A percentile compares a stretch with the other conserved stretches of the same genome.
Conservation (phyloP, 2,888 invertebrate genomes). For the Pecten maximus region DNA sequence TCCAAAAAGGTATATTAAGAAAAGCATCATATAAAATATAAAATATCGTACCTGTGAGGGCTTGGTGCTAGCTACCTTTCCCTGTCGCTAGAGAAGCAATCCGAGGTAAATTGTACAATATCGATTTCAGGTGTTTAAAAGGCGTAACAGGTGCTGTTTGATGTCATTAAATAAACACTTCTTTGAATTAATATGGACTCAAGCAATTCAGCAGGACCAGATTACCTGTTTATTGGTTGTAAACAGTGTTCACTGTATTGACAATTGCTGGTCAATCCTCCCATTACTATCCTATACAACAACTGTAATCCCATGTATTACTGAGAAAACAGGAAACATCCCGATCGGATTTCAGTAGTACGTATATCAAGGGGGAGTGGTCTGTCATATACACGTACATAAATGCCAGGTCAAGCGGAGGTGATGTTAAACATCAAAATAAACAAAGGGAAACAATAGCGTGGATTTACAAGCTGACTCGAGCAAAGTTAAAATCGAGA, state of each 20-base stretch:
- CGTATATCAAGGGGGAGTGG: background rate
- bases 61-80: background rate
- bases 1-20: no score
- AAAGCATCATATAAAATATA: background rate
- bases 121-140: background rate
- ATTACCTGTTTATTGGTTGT: background rate
- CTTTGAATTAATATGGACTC: background rate
- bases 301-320: background rate
- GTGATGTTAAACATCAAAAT: background rate
- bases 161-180: background rate
- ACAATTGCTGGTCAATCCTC: background rate
- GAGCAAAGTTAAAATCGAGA: background rate
- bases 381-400: background rate
- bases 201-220: background rate
- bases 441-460: background rate
- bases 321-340: background rate
- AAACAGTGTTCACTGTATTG: background rate
- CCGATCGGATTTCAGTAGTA: background rate
- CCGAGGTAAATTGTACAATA: background rate
- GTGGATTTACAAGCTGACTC: background rate
- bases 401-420: background rate
- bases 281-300: background rate
- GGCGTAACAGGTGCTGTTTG: constrained; percentile 23
- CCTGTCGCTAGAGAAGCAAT: background rate
- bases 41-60: background rate